A percentile compares a stretch with the other conserved stretches of the same genome.
Evolutionary conservation across 2,113 vertebrate species (phyloP).

Genomic region (Notiomystis cincta): DNA sequence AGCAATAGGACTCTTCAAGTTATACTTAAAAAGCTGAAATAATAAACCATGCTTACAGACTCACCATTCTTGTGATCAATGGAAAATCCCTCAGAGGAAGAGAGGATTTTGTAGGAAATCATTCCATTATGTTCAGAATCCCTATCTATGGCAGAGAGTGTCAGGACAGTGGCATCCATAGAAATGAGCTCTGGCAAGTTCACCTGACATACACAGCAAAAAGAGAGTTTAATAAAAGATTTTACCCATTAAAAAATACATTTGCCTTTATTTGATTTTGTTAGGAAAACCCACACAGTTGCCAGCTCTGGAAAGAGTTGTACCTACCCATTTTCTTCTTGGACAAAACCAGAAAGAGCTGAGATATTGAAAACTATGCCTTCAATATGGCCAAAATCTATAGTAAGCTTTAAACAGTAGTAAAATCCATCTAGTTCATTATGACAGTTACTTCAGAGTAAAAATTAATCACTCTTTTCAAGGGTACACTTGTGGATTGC

Average conservation of each 20-base stretch:
- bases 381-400: not conserved
- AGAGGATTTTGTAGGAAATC: conserved; percentile 83
- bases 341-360: not conserved
- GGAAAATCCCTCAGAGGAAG: conserved; percentile 76
- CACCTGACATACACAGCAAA: conserved; percentile 67
- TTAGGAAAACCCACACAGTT: not conserved
- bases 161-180: conserved; percentile 67
- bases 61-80: conserved; percentile 83
- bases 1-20: not conserved
- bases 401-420: not conserved
- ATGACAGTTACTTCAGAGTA: not conserved
- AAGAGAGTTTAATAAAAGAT: not conserved
- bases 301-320: not conserved
- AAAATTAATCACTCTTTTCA: not conserved
- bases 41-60: not conserved
- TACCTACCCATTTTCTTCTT: not conserved
- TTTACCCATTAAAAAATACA: not conserved
- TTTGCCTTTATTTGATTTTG: not conserved
- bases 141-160: conserved; percentile 79
- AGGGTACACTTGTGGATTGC: not conserved
- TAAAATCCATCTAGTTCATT: not conserved
- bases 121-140: conserved; percentile 76
- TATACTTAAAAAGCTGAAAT: not conserved
- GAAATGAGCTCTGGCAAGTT: conserved; percentile 76
- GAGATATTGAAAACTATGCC: not conserved